Conservation (phyloP, 2,888 invertebrate genomes). For the Calameuta filiformis region DNA sequence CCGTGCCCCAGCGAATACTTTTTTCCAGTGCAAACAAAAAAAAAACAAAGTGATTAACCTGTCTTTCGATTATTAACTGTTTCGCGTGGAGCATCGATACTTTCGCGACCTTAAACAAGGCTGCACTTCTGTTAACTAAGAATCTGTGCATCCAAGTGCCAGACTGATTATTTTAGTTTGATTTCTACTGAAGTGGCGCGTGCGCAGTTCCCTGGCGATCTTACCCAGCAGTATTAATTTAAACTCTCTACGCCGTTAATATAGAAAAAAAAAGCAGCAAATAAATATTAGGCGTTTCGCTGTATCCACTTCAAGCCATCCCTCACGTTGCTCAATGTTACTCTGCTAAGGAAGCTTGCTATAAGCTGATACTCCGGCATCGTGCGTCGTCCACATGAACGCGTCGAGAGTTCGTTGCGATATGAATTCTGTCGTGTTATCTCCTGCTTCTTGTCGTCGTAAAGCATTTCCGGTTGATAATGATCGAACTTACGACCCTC, state of each 20-base stretch:
- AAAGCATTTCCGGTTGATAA: conserved; percentile 17
- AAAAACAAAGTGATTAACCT: neutral
- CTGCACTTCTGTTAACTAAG: neutral
- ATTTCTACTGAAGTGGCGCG: neutral
- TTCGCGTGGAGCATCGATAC: neutral
- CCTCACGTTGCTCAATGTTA: conserved; percentile 72
- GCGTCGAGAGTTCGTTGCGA: conserved; percentile 45
- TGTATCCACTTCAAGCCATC: conserved; percentile 76
- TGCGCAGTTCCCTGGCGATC: neutral
- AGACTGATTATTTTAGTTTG: neutral
- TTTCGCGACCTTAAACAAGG: neutral
- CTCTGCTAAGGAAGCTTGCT: conserved; percentile 75
- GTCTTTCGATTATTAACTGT: neutral
- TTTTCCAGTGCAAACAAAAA: neutral
- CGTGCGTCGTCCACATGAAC: conserved; percentile 70
- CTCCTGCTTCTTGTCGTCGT: conserved; percentile 6
- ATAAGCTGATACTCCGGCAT: conserved; percentile 80
- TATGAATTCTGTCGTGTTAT: conserved; percentile 22
- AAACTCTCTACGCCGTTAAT: conserved; percentile 6
- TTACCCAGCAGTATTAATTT: neutral
- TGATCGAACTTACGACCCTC: conserved; percentile 67
- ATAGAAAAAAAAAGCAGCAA: neutral
- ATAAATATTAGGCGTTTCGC: conserved; percentile 45
- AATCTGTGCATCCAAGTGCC: neutral
- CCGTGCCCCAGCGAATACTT: neutral